These are phyloP conservation scores for Scatophagus argus DNA, from an alignment of 2,113 vertebrate genomes.

Conservation along the genomic window DNA sequence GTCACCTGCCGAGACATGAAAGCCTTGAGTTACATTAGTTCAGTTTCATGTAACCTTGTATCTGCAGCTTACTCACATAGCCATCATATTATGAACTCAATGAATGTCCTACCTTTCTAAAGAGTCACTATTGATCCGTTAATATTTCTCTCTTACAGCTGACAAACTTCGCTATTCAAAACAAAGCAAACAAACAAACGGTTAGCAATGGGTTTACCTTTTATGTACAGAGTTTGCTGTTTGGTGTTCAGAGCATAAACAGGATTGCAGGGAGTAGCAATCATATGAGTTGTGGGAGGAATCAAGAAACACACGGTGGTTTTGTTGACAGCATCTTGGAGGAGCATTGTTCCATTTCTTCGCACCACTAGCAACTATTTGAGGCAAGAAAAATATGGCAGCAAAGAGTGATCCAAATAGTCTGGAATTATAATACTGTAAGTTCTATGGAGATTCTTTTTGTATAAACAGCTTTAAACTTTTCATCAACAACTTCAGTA, in stretches of 20 bases:
- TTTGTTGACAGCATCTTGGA: slow-evolving; percentile 81
- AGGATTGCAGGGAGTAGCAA: slow-evolving; percentile 82
- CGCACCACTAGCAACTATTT: slow-evolving; percentile 85
- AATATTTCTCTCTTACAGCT: neutral
- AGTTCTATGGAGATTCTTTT: neutral
- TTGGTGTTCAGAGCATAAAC: slow-evolving; percentile 80
- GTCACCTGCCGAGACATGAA: slow-evolving; percentile 63
- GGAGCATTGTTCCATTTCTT: slow-evolving; percentile 82
- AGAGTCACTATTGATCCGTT: neutral
- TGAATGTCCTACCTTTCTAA: neutral
- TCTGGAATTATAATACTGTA: neutral
- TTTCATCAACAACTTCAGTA: neutral
- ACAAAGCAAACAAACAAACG: neutral
- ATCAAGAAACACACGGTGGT: slow-evolving; percentile 80
- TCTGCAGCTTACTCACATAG: neutral
- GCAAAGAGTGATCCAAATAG: neutral
- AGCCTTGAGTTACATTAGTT: neutral
- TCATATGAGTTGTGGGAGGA: slow-evolving; percentile 64
- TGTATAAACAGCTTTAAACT: neutral
- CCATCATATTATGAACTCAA: neutral
- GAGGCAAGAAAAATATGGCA: slow-evolving; percentile 16
- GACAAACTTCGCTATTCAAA: no score
- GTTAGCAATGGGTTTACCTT: slow-evolving; percentile 76
- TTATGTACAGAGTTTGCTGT: slow-evolving; percentile 82
- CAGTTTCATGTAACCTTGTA: neutral